Evolutionary conservation across 2,888 invertebrate genomes (phyloP), one percentile per base, ranked within the genome.

Genomic region (Ectemnius continuus): DNA sequence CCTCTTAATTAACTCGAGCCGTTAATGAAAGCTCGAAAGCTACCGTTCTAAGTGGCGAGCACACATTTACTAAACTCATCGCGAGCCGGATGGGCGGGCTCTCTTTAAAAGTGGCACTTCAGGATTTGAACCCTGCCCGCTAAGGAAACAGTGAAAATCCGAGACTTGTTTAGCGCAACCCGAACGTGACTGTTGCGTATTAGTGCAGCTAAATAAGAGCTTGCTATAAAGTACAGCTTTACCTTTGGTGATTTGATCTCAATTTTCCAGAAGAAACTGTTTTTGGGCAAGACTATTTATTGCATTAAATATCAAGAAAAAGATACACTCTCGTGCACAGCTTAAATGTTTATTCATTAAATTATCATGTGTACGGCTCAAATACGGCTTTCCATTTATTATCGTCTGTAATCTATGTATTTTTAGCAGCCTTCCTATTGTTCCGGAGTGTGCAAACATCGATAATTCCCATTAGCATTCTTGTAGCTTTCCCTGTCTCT

Each of bases 1-100:
- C 76, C 76, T 65, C 76, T 76, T 75, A 76, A 76, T 76, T 76
- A 76, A 76, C 76, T 70, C 70, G 64, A 74, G 67, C 46, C 75
- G 75, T 76, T 76, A 76, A 76, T 70, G 76, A 76, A 76, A 70
- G 75, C 65, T 59, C 67, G 69, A 75, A 75, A 65, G 76, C 74
- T 76, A 70, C 58, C 63, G 69, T 67, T 70, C 70, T 64, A 74
- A 76, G 75, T 76, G 70, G 70, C 76, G 67, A 75, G 75, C 67
- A 75, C 69, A 74, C 76, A 65, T 70, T 70, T 70, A 66, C 48
- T 65, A 67, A 74, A 74, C 74, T 69, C 70, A 23, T 48, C 48
- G 57, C 67, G 48, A 57, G n/a, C n/a, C 13, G 36, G 20, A 6
- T 16, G 67, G 70, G 67, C 65, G 64, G 70, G 67, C 65, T 70